Evolutionary conservation across 2,888 invertebrate genomes (phyloP), one percentile per base, ranked within the genome.

Genomic region (Hypomecis punctinalis): DNA sequence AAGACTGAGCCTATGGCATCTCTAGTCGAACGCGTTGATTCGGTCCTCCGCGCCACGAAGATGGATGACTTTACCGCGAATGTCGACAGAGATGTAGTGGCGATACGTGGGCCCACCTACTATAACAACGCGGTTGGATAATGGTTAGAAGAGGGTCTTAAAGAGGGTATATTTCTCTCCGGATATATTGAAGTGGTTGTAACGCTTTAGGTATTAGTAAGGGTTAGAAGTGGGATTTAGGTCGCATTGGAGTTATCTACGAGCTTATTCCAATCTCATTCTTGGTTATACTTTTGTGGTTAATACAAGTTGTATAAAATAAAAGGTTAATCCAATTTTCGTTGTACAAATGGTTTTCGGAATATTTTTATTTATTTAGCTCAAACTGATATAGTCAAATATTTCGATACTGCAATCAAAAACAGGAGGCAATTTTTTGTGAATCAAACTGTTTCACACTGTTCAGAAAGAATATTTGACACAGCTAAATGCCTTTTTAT

Each of bases 1-100:
- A 23, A 23, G 23, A 23, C 23, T 23, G 23, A 8, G 40, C 40
- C 10, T 8, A 40, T 10, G 40, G 40, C 10, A 40, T 10, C 10
- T 40, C 40, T 8, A 9, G 81, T 82, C 78, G 73, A 78, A 77
- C 77, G 79, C 76, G 79, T 81, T 81, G 80, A 82, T 80, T 79
- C 76, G 77, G 74, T 77, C 77, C 78, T 81, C 33, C 52, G 33
- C 23, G 4, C 40, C 40, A 52, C 23, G 52, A 79, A 85, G 83
- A 86, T 74, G 81, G 84, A 86, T 84, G 76, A 76, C 75, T 73
- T 74, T 72, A 71, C 77, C 77, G 71, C 76, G 74, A 71, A 76
- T 71, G 71, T 68, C 69, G 79, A 79, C 81, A 79, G 76, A 80
- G 82, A 83, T 76, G 76, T 77, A 82, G 75, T 76, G 76, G 68